Base-by-base conservation (phyloP, 2,797 vertebrate species). In the Oryzias sinensis region DNA sequence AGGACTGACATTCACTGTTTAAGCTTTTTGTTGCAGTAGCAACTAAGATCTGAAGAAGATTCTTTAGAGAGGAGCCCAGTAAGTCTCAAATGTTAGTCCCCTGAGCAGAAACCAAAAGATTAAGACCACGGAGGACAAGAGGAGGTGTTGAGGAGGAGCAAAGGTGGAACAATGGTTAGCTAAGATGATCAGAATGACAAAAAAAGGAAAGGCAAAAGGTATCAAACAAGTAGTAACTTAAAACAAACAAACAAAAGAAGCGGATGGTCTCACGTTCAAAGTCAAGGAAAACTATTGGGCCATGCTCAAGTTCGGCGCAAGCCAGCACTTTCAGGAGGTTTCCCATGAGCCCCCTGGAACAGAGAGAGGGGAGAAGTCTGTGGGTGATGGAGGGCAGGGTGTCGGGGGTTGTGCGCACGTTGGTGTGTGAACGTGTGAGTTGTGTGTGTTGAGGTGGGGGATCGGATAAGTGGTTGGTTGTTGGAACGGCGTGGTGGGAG, bases 221-320 rank as follows among this genome's bases (percentile, higher is more conserved):
- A 86, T 84, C 75, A 77, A 85, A 81, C 73, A 85, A 77, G 89
- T 67, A 77, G 89, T 67, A 86, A 84, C 75, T 87, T 62, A 88
- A 88, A 82, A 77, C 84, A 81, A 74, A 88, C 76, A 33, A 33
- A 33, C 33, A 85, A 80, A 88, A 80, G 65, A 88, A 89, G 87
- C 86, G 81, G 83, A 90, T 88, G 88, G 81, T 94, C 95, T 97
- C 95, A 97, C 94, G 93, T 96, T 96, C 94, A 96, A 96, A 96
- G 95, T 96, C 95, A 95, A 97, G 95, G 95, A 94, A 96, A 96
- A 97, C 93, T 93, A 94, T 96, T 93, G 92, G 94, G 93, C 95
- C 94, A 94, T 95, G 95, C 93, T 96, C 95, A 95, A 95, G 93
- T 83, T 96, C 94, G 91, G 92, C 90, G 93, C 94, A 95, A 94